phyloP scores from a whole-genome alignment of 2,888 invertebrate species.

The Germaria angustata region DNA sequence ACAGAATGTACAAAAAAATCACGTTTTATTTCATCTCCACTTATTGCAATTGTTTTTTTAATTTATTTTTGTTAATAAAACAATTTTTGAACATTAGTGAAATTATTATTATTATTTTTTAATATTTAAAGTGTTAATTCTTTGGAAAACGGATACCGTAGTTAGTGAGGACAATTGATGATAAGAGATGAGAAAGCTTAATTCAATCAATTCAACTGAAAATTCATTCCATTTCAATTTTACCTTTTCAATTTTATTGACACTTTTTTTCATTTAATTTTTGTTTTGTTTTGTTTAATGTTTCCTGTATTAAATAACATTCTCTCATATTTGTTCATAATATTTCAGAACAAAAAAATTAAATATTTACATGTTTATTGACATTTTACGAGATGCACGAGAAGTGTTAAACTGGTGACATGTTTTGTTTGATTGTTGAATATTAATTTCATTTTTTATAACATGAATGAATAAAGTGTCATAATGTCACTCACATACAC shows the following conservation, averaged over 20 bases:
- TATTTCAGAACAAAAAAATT: not conserved
- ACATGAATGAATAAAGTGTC: constrained; percentile 34
- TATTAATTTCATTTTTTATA: constrained; percentile 30
- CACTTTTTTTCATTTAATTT: not conserved
- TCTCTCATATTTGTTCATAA: constrained; percentile 12
- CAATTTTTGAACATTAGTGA: too few species aligned
- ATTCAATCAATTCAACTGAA: too few species aligned
- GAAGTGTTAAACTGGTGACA: not conserved
- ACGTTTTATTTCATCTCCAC: too few species aligned
- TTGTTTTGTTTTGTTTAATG: not conserved
- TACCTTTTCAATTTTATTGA: not conserved
- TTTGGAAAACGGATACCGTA: too few species aligned
- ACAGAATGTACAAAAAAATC: too few species aligned
- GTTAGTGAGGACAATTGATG: too few species aligned
- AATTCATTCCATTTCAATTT: constrained; percentile 1
- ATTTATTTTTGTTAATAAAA: too few species aligned
- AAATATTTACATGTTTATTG: constrained; percentile 16
- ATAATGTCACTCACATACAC: constrained; percentile 22
- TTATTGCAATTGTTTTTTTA: too few species aligned
- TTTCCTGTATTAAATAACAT: constrained; percentile 37
- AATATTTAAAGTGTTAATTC: too few species aligned
- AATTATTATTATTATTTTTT: too few species aligned
- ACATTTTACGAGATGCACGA: constrained; percentile 17
- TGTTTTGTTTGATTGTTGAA: constrained; percentile 15
- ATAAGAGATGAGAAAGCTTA: too few species aligned